Evolutionary conservation across 2,888 invertebrate species (phyloP), one percentile per base, ranked within the genome.

Genomic region (Orchestes rusci): DNA sequence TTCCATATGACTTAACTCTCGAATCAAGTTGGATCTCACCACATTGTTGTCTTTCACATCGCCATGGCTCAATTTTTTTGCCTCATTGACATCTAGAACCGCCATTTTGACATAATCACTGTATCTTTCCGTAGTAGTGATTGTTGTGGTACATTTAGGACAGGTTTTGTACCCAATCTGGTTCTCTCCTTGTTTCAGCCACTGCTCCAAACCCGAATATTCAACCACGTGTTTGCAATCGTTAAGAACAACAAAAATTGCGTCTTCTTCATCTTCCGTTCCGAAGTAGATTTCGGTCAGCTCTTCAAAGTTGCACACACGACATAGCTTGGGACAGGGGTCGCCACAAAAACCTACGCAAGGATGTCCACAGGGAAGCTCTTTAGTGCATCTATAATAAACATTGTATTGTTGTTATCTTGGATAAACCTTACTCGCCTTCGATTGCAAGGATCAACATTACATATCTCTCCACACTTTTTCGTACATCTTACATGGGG

Each of bases 281-380:
- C 58, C 61, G 10, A 62, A 56, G 32, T 57, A 57, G 12, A 57
- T 42, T 36, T 55, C 54, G 4, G 53, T 53, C 5, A 60, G 39
- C 29, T 50, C 42, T 18, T 60, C 47, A 16, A 47, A 41, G 30
- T 61, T 40, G 46, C 61, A 61, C 37, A 53, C 45, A 16, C 55
- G 38, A 43, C 62, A 62, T 35, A 57, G 45, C 4, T 38, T 41
- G 12, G 61, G 61, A 39, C 62, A 62, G 7, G 70, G 71, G 62
- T 85, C 84, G 8, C 43, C 48, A 18, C 48, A 51, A 33, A 51
- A 51, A 13, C 47, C 47, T 13, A 48, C 45, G 57, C 77, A 78
- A 1, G 36, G 48, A 59, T 78, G 78, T 0, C 76, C 75, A 56
- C 78, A 78, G 1, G 55, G 4, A 43, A 76, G 56, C 3, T 4